These are phyloP conservation scores for Riptortus pedestris DNA, from an alignment of 1,140 invertebrate species.

Conservation along the genomic window DNA sequence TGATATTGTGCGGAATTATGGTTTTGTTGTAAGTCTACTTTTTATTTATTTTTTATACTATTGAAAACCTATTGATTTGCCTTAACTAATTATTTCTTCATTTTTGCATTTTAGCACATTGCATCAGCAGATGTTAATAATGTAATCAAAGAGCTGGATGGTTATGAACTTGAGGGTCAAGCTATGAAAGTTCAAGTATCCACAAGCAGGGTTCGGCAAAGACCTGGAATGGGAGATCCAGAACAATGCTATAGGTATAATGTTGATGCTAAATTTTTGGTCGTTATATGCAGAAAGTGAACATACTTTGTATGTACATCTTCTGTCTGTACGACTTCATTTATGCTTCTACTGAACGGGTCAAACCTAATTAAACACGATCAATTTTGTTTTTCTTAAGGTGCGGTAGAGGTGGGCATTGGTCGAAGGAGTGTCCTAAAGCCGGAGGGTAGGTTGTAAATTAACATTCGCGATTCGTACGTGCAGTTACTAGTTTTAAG, in stretches of 20 bases:
- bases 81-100: background rate
- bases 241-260: constrained; percentile 70
- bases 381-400: constrained; percentile 35
- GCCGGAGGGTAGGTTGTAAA: constrained; percentile 31
- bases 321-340: background rate
- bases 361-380: constrained; percentile 8
- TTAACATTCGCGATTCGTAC: background rate
- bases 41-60: background rate
- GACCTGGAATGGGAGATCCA: constrained; percentile 89
- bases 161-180: constrained; percentile 70
- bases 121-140: constrained; percentile 72
- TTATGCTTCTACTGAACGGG: constrained; percentile 1
- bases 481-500: background rate
- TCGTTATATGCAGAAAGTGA: background rate
- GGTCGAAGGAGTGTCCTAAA: constrained; percentile 83
- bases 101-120: constrained; percentile 47
- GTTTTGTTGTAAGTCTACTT: constrained; percentile 54
- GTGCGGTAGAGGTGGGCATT: constrained; percentile 85
- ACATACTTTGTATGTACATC: background rate
- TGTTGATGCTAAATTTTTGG: background rate
- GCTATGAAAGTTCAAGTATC: constrained; percentile 83
- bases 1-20: constrained; percentile 84
- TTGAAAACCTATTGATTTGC: background rate
- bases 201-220: constrained; percentile 78
- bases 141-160: constrained; percentile 75